Percentiles rank a stretch among this genome's conserved stretches.
Evolutionary conservation across 2,113 vertebrate genomes (phyloP).

Genomic region (Burhinus bistriatus): DNA sequence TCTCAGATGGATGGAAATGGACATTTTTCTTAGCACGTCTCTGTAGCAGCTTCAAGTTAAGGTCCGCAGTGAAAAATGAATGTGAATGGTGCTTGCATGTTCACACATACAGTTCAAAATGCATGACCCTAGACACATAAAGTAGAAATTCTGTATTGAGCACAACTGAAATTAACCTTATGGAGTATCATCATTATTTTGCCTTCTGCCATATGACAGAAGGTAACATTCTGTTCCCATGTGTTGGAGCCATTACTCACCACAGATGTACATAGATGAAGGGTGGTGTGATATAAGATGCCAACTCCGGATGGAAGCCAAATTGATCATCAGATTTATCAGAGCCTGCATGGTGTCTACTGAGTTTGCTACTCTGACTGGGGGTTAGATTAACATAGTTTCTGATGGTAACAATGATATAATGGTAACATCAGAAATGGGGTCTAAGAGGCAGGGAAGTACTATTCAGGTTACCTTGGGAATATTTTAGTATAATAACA

Average conservation of each 20-base stretch:
- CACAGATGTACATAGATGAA: background rate
- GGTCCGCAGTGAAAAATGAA: background rate
- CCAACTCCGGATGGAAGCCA: background rate
- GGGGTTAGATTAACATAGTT: background rate
- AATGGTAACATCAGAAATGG: background rate
- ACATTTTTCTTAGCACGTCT: background rate
- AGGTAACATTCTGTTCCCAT: background rate
- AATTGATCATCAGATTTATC: background rate
- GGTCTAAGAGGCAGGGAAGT: background rate
- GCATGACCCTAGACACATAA: rapidly evolving
- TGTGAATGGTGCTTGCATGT: background rate
- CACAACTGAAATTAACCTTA: background rate
- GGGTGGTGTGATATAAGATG: background rate
- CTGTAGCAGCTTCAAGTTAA: background rate
- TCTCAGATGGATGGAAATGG: background rate
- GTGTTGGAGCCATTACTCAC: background rate
- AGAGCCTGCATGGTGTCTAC: background rate
- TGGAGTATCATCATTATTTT: background rate
- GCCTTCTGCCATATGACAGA: background rate
- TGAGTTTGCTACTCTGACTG: background rate
- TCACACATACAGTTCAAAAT: background rate
- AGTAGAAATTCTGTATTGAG: background rate
- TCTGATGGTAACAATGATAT: background rate
- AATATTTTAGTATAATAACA: background rate
- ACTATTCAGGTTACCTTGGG: background rate